Evolutionary conservation across 2,113 vertebrate genomes (phyloP), one percentile per base, ranked within the genome.

Genomic region (Peromyscus californicus): DNA sequence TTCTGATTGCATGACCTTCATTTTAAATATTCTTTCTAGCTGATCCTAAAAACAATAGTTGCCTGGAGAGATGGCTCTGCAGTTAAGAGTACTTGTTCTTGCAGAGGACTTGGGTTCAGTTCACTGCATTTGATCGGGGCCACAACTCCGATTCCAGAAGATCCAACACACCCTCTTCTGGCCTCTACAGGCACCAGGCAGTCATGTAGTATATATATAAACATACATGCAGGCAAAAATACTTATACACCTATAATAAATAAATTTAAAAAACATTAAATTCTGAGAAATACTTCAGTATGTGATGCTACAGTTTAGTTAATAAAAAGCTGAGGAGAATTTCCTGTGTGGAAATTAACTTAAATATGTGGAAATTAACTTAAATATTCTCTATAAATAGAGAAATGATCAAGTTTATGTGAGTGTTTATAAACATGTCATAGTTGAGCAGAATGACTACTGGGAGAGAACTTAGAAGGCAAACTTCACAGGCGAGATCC

Each of bases 291-390:
- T 88, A 59, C 54, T 74, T 3, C 8, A 79, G 24, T 84, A 89
- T 67, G 10, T 57, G 89, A 7, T 17, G 5, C 29, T 89, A 2
- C 31, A 48, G 90, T 89, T 96, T 75, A 54, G 19, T 92, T 39
- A 91, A 39, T 36, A 61, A 19, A 93, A 80, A 93, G 67, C 39
- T 65, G 26, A 70, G 33, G 26, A 94, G 42, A 65, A 51, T 94
- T 91, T 96, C 26, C 54, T 6, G 2, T 93, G 69, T 69, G 39
- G 84, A 92, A 91, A 91, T 76, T 74, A 69, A 61, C 61, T 95
- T 93, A 63, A 87, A 92, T 70, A 19, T 21, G 65, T 21, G 39
- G 84, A 92, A 91, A 91, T 76, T 74, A 69, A 61, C 61, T 95
- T 93, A 63, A 87, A 92, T 70, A 19, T 21, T 21, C n/a, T n/a